Evolutionary conservation across 2,113 vertebrate species (phyloP).

Genomic region (Boulengeromyrus knoepffleri): DNA sequence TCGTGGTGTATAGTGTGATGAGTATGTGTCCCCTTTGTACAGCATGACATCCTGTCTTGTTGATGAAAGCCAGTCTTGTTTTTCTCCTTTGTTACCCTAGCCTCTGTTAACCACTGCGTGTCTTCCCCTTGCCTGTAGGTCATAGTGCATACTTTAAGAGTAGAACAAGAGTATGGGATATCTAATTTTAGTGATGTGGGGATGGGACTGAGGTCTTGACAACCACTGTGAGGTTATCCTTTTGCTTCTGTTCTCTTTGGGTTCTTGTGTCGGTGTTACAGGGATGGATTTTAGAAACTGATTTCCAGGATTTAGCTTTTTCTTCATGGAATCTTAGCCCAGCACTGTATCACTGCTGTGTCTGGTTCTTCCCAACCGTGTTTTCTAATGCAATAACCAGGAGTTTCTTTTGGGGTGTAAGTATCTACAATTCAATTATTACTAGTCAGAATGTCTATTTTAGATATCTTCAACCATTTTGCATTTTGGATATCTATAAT

Average conservation of each 20-base stretch:
- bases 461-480: too few relatives aligned
- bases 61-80: neutral
- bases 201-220: neutral
- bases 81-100: neutral
- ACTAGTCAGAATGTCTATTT: too few relatives aligned
- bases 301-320: neutral
- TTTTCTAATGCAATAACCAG: neutral
- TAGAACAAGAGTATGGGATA: neutral
- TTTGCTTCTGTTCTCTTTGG: neutral
- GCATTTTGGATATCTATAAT: too few relatives aligned
- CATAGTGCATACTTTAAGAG: neutral
- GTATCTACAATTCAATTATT: neutral
- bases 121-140: neutral
- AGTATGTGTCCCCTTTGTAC: neutral
- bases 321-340: neutral
- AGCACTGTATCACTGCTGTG: neutral
- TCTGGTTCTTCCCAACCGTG: neutral
- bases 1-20: neutral
- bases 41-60: neutral
- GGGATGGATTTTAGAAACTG: neutral
- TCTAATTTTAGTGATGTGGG: neutral
- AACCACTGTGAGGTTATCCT: neutral
- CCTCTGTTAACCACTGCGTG: neutral
- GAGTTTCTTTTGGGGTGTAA: neutral
- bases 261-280: neutral